Base-by-base conservation (phyloP, 2,888 invertebrate genomes). In the Alsophila aescularia region DNA sequence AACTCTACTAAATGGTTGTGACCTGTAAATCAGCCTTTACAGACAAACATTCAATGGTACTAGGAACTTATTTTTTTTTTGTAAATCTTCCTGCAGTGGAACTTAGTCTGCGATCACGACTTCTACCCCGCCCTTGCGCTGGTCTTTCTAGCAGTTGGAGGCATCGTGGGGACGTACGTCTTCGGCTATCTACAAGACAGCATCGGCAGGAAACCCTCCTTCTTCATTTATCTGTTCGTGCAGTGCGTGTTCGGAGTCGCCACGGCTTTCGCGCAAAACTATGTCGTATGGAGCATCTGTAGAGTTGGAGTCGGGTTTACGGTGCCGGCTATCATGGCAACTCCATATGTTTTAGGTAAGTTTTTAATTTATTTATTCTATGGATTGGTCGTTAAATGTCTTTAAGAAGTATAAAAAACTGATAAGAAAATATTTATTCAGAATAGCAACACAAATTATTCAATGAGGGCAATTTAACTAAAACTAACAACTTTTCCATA, bases 261-360 rank as follows among this genome's bases (percentile, higher is more conserved):
- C 0, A 96, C 96, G 4, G 95, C 96, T 0, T 95, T 97, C 71
- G 95, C 96, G 0, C 94, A 93, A 70, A 95, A 95, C 73, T 96
- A 95, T 69, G 81, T 92, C 35, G 90, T 94, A 5, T 97, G 97
- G 96, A 83, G 94, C 6, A 87, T 94, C 6, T 94, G 95, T 66
- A 92, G 97, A 50, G 92, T 96, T 44, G 94, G 96, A 2, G 96
- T 97, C 5, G 97, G 97, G 0, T 94, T 96, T 62, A 96, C 97
- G 0, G 95, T 97, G 0, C 97, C 97, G 0, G 96, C 97, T 18
- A 96, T 97, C 54, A 93, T 97, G 79, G 95, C 96, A 4, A 96
- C 96, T 9, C 97, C 97, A 0, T 96, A 96, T 77, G 96, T 97
- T 52, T 91, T 97, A 66, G 96, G 96, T 96, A 83, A 87, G 87